Evolutionary conservation across 2,888 invertebrate species (phyloP), one percentile per base, ranked within the genome.

Genomic region (Drosophila parthenogenetica): DNA sequence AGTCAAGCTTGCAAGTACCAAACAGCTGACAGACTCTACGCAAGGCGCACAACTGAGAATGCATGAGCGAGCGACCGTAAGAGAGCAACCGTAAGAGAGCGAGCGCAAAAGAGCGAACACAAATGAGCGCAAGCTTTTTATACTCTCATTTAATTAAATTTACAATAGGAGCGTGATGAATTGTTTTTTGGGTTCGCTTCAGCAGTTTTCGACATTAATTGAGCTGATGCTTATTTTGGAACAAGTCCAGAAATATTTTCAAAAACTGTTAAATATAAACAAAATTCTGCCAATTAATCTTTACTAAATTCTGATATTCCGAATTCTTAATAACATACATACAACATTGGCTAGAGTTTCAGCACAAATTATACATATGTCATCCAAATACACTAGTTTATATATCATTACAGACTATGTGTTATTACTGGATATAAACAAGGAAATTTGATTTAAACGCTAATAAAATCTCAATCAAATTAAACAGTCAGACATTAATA

Each of bases 1-100:
- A 85, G 76, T 62, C 82, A 43, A 81, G 89, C 83, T 87, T 89
- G 61, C 53, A 39, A 54, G 50, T 14, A 13, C 35, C 10, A 58
- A 79, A 35, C 69, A 71, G 76, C 83, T 68, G 83, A 13, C 13
- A 11, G 35, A 8, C 8, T 29, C 29, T 64, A 61, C 16, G 29
- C 14, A 22, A 37, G 39, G 29, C 32, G 46, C 50, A 32, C 32
- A 39, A 11, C 49, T 5, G 43, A 22, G 65, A 60, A 53, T 46
- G 39, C 11, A 7, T 8, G 22, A 39, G 17, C 0, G 29, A 58
- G 42, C 13, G 50, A 48, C 29, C 46, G 29, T 1, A 0, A 14
- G n/a, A 16, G 43, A 48, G 35, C 19, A 35, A 22, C 5, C 5
- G 5, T 46, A 19, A 42, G 39, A 19, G 54, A 39, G 46, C 1